Conservation (phyloP, 2,113 vertebrate genomes). For the Chionomys nivalis region DNA sequence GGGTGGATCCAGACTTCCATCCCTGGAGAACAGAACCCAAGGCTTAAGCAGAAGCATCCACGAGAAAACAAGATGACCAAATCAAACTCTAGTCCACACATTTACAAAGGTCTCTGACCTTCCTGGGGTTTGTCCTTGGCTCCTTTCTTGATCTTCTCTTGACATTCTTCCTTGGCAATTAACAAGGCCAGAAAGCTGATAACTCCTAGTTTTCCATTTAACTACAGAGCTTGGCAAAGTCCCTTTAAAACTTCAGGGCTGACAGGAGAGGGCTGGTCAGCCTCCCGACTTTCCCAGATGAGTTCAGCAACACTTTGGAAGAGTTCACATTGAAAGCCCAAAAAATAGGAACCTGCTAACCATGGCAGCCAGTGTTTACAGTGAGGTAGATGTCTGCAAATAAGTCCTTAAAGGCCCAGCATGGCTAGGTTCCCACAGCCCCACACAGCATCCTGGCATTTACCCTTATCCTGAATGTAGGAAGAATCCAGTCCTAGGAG, state of each 20-base stretch:
- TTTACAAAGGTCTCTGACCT: not conserved
- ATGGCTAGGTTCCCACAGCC: not conserved
- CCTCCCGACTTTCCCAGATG: not conserved
- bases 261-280: not conserved
- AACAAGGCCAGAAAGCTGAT: not conserved
- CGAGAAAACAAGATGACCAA: not conserved
- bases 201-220: not conserved
- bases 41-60: not conserved
- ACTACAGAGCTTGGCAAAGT: not conserved
- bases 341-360: not conserved
- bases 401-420: not conserved
- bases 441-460: constrained; percentile 6
- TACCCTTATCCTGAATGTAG: not conserved
- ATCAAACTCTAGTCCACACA: not conserved
- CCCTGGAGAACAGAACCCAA: not conserved
- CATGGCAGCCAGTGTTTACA: not conserved
- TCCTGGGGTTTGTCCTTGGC: constrained; percentile 6
- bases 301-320: not conserved
- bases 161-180: not conserved
- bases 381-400: not conserved
- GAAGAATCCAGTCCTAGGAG: not conserved
- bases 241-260: not conserved
- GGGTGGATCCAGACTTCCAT: not conserved
- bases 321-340: constrained; percentile 18
- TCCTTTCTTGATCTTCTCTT: constrained; percentile 7